phyloP scores from a whole-genome alignment of 2,888 invertebrate genomes.

The Lycia hirtaria region DNA sequence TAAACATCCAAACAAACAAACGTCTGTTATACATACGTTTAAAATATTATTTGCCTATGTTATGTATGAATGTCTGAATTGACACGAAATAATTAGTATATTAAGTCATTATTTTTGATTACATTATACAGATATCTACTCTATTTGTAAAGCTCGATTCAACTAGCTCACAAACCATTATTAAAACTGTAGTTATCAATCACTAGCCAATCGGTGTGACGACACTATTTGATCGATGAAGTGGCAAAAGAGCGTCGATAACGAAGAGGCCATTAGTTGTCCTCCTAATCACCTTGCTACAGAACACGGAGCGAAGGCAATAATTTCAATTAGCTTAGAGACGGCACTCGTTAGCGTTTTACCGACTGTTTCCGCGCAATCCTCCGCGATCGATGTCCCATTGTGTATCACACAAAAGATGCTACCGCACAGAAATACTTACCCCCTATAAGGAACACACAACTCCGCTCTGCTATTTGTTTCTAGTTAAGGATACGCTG shows the following conservation, averaged over 20 bases:
- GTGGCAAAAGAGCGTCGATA: slow-evolving; percentile 59
- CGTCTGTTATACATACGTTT: too few species aligned
- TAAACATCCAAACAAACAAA: too few species aligned
- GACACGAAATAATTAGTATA: too few species aligned
- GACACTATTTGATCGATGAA: slow-evolving; percentile 66
- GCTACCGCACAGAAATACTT: slow-evolving; percentile 71
- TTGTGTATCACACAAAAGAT: slow-evolving; percentile 80
- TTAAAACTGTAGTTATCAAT: slow-evolving; percentile 55
- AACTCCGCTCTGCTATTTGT: slow-evolving; percentile 69
- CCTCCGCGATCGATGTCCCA: slow-evolving; percentile 75
- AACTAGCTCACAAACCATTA: slow-evolving; percentile 39
- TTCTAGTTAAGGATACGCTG: slow-evolving; percentile 60
- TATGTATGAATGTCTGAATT: too few species aligned
- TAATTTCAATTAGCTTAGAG: slow-evolving; percentile 75
- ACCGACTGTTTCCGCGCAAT: slow-evolving; percentile 67
- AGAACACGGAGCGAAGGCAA: slow-evolving; percentile 49
- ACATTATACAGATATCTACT: not conserved
- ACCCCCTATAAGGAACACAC: slow-evolving; percentile 71
- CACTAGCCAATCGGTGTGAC: slow-evolving; percentile 56
- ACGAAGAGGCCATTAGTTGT: slow-evolving; percentile 59
- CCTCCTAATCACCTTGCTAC: slow-evolving; percentile 53
- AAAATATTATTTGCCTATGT: too few species aligned
- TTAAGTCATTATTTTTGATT: too few species aligned
- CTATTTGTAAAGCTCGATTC: not conserved
- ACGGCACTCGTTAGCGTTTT: slow-evolving; percentile 71